Conservation (phyloP, 2,888 invertebrate genomes). For the Seira musarum region DNA sequence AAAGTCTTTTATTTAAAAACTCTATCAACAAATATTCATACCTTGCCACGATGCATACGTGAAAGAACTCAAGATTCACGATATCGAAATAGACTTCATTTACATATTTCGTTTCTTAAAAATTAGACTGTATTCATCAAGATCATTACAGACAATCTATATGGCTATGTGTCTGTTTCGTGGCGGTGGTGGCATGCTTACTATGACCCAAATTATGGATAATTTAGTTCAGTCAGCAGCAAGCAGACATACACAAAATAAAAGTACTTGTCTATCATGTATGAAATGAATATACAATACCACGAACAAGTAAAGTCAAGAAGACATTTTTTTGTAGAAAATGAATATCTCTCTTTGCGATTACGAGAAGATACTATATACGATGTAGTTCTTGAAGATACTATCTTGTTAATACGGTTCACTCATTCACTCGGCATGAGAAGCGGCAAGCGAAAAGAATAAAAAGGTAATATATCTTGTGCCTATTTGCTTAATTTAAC, state of each 20-base stretch:
- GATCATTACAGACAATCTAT: neutral
- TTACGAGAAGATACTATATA: too few relatives aligned
- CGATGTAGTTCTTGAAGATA: too few relatives aligned
- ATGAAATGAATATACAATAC: neutral
- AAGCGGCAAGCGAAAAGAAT: constrained; percentile 7
- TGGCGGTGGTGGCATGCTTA: neutral
- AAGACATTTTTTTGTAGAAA: constrained; percentile 12
- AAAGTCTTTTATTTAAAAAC: too few relatives aligned
- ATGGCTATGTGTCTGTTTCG: neutral
- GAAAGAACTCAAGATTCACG: too few relatives aligned
- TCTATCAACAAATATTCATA: too few relatives aligned
- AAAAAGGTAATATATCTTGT: constrained; percentile 12
- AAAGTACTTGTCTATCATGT: too few relatives aligned
- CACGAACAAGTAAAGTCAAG: neutral
- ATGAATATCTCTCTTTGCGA: neutral
- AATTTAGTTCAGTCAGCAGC: constrained; percentile 22
- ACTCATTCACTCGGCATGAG: neutral
- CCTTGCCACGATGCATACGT: too few relatives aligned
- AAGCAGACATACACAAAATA: neutral
- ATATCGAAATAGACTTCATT: neutral
- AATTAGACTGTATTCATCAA: neutral
- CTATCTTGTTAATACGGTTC: too few relatives aligned
- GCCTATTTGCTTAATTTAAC: constrained; percentile 8
- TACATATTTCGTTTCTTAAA: neutral
- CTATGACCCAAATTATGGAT: constrained; percentile 55